Evolutionary conservation across 2,797 vertebrate species (phyloP), one percentile per base, ranked within the genome.

Genomic region (Sebastes wilsoni): DNA sequence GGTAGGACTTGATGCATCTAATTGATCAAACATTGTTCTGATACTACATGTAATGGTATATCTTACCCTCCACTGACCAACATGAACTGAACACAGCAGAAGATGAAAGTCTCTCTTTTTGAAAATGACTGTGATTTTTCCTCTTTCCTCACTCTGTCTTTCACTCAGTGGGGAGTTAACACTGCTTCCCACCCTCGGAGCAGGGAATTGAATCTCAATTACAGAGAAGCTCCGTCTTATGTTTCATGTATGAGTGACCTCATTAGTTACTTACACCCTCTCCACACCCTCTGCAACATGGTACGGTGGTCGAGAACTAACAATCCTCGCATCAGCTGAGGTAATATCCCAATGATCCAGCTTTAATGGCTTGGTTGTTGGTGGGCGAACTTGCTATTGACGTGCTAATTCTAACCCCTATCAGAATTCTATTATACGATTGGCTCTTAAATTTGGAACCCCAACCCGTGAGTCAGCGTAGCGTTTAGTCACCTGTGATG

Each of bases 231-330:
- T 69, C 76, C 36, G 6, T 82, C 78, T 89, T 77, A 84, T 88
- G 77, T 86, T 91, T 91, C 85, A 90, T 89, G 86, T 75, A 85
- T 88, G 80, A 83, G 72, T 75, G 81, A 82, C 84, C 88, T 93
- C 87, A 91, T 93, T 89, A 84, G 72, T 87, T 71, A 80, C 82
- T 67, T 66, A 75, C 78, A 75, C 72, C 54, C 16, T 83, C 78
- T 80, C 27, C 68, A 68, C 58, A 10, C 42, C 16, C 61, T 58
- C 67, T 46, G 54, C 38, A 62, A 49, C 60, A 71, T 25, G 42
- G 49, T 66, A 61, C 49, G 46, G 46, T 64, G 68, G 77, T 71
- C 12, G 6, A 75, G 66, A 70, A 72, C 46, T 72, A 27, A 1
- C 34, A 54, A 70, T 76, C 11, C n/a, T 76, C 56, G 36, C 71